These are phyloP conservation scores for Antechinus stuartii DNA, from an alignment of 2,113 vertebrate genomes.

Conservation along the genomic window DNA sequence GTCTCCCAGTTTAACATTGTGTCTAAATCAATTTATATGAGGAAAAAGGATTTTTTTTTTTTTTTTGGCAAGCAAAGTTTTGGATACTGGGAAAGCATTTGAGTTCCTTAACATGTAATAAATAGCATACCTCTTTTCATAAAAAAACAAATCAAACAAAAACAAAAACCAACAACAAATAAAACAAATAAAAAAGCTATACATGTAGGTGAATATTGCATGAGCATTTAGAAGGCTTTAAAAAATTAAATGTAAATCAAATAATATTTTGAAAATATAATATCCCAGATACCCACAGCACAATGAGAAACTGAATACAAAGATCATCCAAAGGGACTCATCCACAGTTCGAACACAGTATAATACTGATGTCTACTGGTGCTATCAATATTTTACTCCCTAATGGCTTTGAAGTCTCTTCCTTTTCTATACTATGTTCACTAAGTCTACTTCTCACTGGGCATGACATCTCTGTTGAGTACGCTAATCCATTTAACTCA, in stretches of 20 bases:
- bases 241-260: background rate
- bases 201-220: background rate
- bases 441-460: background rate
- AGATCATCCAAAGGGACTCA: background rate
- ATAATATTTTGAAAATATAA: slow-evolving; percentile 23
- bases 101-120: background rate
- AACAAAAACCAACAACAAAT: too few species aligned
- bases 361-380: background rate
- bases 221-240: background rate
- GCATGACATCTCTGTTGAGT: background rate
- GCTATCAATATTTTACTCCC: background rate
- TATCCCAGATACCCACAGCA: background rate
- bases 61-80: background rate
- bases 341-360: background rate
- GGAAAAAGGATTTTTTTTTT: background rate
- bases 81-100: slow-evolving; percentile 18
- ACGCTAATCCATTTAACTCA: background rate
- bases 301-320: background rate
- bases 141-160: too few species aligned
- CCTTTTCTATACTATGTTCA: background rate
- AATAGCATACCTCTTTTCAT: background rate
- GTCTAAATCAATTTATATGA: background rate
- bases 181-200: background rate
- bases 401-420: background rate
- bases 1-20: background rate